Base-by-base conservation (phyloP, 30 jellyfish, hydroid and myxozoan genomes). In the Turritopsis dohrnii region DNA sequence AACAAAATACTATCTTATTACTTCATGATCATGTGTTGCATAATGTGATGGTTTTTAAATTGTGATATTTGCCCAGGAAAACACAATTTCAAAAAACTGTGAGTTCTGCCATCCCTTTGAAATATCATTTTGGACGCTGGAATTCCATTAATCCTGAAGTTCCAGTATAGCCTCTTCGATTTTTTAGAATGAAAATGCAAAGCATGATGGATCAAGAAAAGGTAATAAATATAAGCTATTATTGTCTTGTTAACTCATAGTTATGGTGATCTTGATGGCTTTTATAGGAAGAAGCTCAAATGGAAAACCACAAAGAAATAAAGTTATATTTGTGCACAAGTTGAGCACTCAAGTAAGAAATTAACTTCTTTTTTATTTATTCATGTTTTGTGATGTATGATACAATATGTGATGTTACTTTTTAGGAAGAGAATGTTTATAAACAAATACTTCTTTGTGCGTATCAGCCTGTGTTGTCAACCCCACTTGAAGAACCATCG, bases 401-500 rank as follows among this genome's bases (percentile, higher is more conserved):
- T 60, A 23, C 21, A 23, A 60, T 18, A 60, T 18, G 19, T 0
- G 21, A 21, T 23, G 21, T 18, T 23, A 60, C 31, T 69, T 69
- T 69, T n/a, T 19, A 69, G 77, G 77, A 69, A 69, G 77, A 69
- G 19, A 23, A 27, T 8, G 19, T 69, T 27, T 69, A 69, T 69
- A 69, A 8, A 19, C 77, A 69, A n/a, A 27, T 27, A n/a, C 30
- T 69, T 23, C 77, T 1, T 69, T 69, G 77, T 69, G 77, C 77
- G 9, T 69, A 1, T 69, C 77, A 27, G 28, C 77, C 77, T n/a
- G 28, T 69, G 0, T 27, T 69, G 30, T 69, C 77, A 69, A n/a
- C 31, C 19, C 77, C 77, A n/a, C 28, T 69, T 8, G 8, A 69
- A 69, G 77, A 69, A 69, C 77, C 77, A 69, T 69, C 77, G 30